A percentile compares a stretch with the other conserved stretches of the same genome.
Evolutionary conservation across 2,113 vertebrate species (phyloP).

Genomic region (Hassar affinis): DNA sequence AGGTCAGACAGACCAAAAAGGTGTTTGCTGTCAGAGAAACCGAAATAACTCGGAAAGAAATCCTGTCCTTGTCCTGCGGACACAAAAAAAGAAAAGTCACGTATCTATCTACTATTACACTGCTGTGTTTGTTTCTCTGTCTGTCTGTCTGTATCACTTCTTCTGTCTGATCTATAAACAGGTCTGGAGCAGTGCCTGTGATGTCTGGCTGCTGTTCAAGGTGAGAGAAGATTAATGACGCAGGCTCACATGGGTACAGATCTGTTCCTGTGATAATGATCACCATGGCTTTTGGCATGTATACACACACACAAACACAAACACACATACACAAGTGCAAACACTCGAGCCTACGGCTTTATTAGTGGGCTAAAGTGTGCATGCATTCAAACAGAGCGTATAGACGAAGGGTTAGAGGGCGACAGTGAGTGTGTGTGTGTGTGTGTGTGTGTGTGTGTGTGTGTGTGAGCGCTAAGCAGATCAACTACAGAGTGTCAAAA

Average conservation of each 20-base stretch:
- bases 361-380: background rate
- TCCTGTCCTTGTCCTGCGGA: background rate
- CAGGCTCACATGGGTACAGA: background rate
- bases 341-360: background rate
- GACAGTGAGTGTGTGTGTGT: slow-evolving; percentile 26
- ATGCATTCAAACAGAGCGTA: slow-evolving; percentile 1
- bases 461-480: slow-evolving; percentile 38
- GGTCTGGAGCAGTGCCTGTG: slow-evolving; percentile 11
- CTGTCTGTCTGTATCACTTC: slow-evolving; percentile 7
- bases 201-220: slow-evolving; percentile 25
- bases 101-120: background rate
- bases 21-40: slow-evolving; percentile 8
- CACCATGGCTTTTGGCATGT: background rate
- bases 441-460: slow-evolving; percentile 35
- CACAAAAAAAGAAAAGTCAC: no score
- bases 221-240: slow-evolving; percentile 22
- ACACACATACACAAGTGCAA: slow-evolving; percentile 14
- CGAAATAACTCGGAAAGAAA: background rate
- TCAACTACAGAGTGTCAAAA: slow-evolving; percentile 39
- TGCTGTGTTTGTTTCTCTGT: slow-evolving; percentile 10
- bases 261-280: slow-evolving; percentile 4
- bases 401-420: slow-evolving; percentile 36
- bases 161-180: slow-evolving; percentile 21
- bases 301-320: slow-evolving; percentile 21
- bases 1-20: slow-evolving; percentile 27